Evolutionary conservation across 2,888 invertebrate species (phyloP), one percentile per base, ranked within the genome.

Genomic region (Pterobdella sp.): DNA sequence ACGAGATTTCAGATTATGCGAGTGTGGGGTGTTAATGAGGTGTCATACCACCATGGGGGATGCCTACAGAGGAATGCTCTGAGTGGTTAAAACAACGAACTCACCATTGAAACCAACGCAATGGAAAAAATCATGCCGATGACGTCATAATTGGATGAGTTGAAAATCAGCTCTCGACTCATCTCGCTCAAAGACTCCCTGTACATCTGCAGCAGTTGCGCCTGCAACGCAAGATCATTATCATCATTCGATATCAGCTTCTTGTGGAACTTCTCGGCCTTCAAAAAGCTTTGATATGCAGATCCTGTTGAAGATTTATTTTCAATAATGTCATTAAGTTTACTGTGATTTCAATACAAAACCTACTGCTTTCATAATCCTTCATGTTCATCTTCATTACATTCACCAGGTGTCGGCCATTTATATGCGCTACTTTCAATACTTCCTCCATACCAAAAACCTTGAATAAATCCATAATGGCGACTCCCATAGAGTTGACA

Each of bases 401-500:
- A 31, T 72, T 63, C 3, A 77, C 10, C 2, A 82, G 76, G 75
- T 82, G 83, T 3, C 79, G 71, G n/a, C 79, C 78, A 77, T 83
- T 83, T 26, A 78, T 72, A 52, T 80, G 76, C 37, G 80, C 56
- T 4, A 77, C 73, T 18, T 74, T 71, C 29, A 82, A 75, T 35
- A 77, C 77, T 42, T 80, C 76, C n/a, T 22, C 26, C n/a, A 26
- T 22, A 56, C 60, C 60, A 56, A 56, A 56, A 26, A 56, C 60
- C 4, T 26, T 22, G n/a, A 56, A 56, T 56, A 56, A n/a, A 31
- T 76, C 72, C 22, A 74, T 64, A 18, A 81, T 75, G 18, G 80
- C 74, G 10, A 65, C 71, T 42, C 93, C 93, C 73, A 93, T 85
- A 83, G 90, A 93, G 14, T 92, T 92, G 82, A 89, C 92, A 3